Evolutionary conservation across 2,113 vertebrate genomes (phyloP), one percentile per base, ranked within the genome.

Genomic region (Apaloderma vittatum): DNA sequence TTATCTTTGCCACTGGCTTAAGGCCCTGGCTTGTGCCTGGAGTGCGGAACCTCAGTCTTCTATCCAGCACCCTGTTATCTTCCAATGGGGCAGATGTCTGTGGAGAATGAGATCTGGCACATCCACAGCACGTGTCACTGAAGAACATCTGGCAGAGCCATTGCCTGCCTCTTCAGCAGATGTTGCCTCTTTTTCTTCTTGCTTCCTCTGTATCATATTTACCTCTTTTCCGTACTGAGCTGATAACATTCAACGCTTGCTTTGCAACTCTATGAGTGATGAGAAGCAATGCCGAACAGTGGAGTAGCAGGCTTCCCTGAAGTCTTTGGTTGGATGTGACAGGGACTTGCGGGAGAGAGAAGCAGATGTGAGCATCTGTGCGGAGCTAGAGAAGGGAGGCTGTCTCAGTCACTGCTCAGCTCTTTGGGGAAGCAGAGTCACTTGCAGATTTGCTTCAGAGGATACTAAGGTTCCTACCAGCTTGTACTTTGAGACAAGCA

Each of bases 1-100:
- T 43, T n/a, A 5, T 26, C 34, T 62, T 46, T 15, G 5, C 4
- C 11, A 55, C 52, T 51, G 43, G 18, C 12, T 87, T 61, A 27
- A 65, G 46, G 20, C 23, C 36, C 63, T 48, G 58, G 15, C 8
- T 29, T 52, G 36, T 65, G 49, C 37, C 57, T 59, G 0, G 0
- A 34, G 62, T 9, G 30, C 8, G 11, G 43, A 18, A 20, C 26
- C 15, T 67, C 48, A 4, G 2, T 21, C 8, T 30, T 61, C 21
- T 15, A 0, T 1, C 4, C 37, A 63, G 30, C 0, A 2, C 40
- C 29, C 22, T 13, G 14, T 29, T 62, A 4, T 14, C 36, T 54
- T 91, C 52, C 3, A 4, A 1, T 0, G 0, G 65, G 55, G 36
- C 55, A 66, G 78, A 26, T 1, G 0, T 11, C 20, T 0, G 0